phyloP scores from a whole-genome alignment of 2,113 vertebrate genomes.

The Sterna hirundo region DNA sequence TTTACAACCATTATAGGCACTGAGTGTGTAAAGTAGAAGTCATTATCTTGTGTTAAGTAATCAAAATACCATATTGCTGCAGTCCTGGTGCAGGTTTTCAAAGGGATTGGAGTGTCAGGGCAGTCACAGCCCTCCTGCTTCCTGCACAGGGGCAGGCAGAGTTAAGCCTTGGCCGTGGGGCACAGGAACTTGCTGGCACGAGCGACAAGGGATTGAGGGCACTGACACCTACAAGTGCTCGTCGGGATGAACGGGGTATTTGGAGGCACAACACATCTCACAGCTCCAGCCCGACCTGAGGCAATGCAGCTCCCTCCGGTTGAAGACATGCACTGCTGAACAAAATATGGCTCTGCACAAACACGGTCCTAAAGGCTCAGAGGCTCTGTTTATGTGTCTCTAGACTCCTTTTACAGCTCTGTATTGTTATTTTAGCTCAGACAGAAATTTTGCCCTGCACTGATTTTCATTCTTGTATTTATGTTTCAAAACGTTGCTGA shows the following conservation, averaged over 20 bases:
- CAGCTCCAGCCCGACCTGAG: not conserved
- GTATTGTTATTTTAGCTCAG: not conserved
- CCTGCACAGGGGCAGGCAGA: not conserved
- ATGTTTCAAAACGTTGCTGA: not conserved
- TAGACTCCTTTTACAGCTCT: not conserved
- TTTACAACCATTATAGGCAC: not conserved
- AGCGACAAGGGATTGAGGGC: not conserved
- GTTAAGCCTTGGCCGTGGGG: not conserved
- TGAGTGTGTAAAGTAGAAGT: not conserved
- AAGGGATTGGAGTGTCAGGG: not conserved
- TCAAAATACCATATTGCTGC: not conserved
- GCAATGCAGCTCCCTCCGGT: not conserved
- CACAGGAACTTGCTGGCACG: not conserved
- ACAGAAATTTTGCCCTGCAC: not conserved
- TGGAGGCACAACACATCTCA: not conserved
- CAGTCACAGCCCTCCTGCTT: not conserved
- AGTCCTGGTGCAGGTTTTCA: not conserved
- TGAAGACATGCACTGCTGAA: not conserved
- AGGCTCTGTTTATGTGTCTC: not conserved
- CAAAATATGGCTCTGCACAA: not conserved
- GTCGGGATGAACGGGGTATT: not conserved
- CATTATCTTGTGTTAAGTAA: not conserved
- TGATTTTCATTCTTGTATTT: not conserved
- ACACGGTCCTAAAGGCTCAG: not conserved
- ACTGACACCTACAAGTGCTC: not conserved